Base-by-base conservation (phyloP, 2,113 vertebrate genomes). In the Sinocyclocheilus anophthalmus region DNA sequence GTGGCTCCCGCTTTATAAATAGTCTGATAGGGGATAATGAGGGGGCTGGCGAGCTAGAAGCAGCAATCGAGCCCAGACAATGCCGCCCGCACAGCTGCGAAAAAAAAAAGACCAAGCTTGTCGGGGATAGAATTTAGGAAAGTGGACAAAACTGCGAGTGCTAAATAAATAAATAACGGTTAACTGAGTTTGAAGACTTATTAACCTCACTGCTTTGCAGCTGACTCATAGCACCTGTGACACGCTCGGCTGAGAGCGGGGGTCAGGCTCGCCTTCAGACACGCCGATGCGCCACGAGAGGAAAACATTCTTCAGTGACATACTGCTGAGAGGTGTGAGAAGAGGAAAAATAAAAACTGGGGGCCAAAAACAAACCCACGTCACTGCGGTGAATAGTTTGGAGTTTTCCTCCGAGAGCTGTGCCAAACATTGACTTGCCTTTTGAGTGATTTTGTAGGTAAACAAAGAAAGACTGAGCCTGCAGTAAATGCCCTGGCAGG, bases 11-110 rank as follows among this genome's bases (percentile, higher is more conserved):
- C 83, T 91, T 96, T 96, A 96, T 98, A 98, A 98, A 98, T 96
- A 97, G 96, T 96, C 93, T 96, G 94, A 96, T n/a, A 96, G 93
- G 94, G 96, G 97, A 99, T 99, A 98, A 98, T 98, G 97, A 97
- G 97, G 93, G 91, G 94, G 95, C 93, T 95, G 92, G 89, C 81
- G 93, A 96, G 96, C 96, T 96, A 96, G n/a, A 96, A 96, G 94
- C 96, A 96, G 96, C 96, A 96, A 94, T 95, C 94, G 94, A 94
- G 95, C 94, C 93, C 94, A 97, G 96, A 98, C 97, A 98, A 98
- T 97, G 92, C 94, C 92, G 92, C 93, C 89, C 91, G 94, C 94
- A 95, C 91, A 94, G 95, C 95, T 96, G 96, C 96, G 93, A 93
- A 90, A 94, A 33, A 95, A 94, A 94, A 89, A 94, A 96, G 96